Base-by-base conservation (phyloP, 2,797 vertebrate species). In the Austrolebias charrua region DNA sequence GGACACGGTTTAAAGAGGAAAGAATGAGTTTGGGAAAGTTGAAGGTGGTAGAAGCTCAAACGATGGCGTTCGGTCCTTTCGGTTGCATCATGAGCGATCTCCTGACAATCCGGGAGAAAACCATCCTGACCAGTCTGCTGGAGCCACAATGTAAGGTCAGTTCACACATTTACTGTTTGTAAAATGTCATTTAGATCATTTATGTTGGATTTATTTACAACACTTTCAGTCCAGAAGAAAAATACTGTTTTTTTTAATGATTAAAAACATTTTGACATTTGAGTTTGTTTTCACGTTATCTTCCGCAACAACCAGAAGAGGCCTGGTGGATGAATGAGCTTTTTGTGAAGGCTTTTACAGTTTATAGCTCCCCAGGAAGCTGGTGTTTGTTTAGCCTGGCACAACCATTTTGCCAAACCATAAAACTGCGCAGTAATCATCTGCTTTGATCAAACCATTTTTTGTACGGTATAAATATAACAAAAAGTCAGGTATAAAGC, bases 21-120 rank as follows among this genome's bases (percentile, higher is more conserved):
- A 43, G 15, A 38, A 42, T 1, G 0, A 52, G 12, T 8, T 48
- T 4, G 19, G 48, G 35, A 62, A 24, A 20, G 48, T 7, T 4
- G 38, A 47, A 18, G 18, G 16, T 2, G 33, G 40, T 4, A 12
- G 10, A 54, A 8, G 42, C 66, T 13, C 13, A 47, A 20, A 55
- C 5, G 47, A 83, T 85, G 85, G 79, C 71, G 0, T 70, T 51
- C 3, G 2, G 24, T 56, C 52, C 20, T 43, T 35, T 59, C 52
- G 20, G 19, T 54, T 51, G 55, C 13, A 38, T 63, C 14, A 72
- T 81, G 74, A 81, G 72, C 2, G 83, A 83, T 42, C 75, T 83
- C 0, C 66, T 87, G 50, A 84, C 81, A 0, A 58, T 76, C 3
- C 72, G 70, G 14, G 83, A 87, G 52, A 85, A 73, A 73, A 55